Evolutionary conservation across 2,797 vertebrate genomes (phyloP), one percentile per base, ranked within the genome.

Genomic region (Phrynocephalus forsythii): DNA sequence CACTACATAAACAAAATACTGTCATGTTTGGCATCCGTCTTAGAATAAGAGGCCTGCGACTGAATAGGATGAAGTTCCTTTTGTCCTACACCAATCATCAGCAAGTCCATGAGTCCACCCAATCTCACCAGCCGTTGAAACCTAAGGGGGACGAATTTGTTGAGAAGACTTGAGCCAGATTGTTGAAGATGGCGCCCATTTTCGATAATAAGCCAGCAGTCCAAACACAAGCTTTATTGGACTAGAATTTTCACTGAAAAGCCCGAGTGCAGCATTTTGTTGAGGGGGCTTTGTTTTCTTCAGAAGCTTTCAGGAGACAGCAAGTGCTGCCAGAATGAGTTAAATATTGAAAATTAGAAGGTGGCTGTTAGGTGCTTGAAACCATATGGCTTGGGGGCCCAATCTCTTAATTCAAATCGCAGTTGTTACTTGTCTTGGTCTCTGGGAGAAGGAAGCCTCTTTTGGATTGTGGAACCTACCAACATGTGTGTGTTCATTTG

Each of bases 91-190:
- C 0, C 44, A 79, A n/a, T 10, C 78, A 30, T 33, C 33, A 50
- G 20, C 26, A 79, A 73, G 13, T 82, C 60, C 85, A 75, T 78
- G 10, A 50, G 79, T 11, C 79, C 84, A 73, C 75, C 83, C 8
- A 5, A 1, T 0, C 30, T 28, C n/a, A 0, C 30, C 72, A 75
- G 5, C 26, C 78, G 0, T 0, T 66, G 7, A 83, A 77, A 72
- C 13, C 24, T 84, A 86, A 76, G 81, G 81, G 22, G 1, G 66
- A 75, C 56, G 7, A 68, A 68, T 79, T 79, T 79, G 50, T 84
- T 38, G 28, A 48, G 78, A 56, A 60, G 50, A 80, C 8, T 63
- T 56, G 8, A 66, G 26, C 30, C 3, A 66, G 24, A 24, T 88
- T 87, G 66, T 33, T 24, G 38, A n/a, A 38, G 8, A 26, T 72